Percentiles rank a stretch among this genome's conserved stretches.
These are phyloP conservation scores for Anodontia alba DNA, from an alignment of 2,888 invertebrate species.

Conservation along the genomic window DNA sequence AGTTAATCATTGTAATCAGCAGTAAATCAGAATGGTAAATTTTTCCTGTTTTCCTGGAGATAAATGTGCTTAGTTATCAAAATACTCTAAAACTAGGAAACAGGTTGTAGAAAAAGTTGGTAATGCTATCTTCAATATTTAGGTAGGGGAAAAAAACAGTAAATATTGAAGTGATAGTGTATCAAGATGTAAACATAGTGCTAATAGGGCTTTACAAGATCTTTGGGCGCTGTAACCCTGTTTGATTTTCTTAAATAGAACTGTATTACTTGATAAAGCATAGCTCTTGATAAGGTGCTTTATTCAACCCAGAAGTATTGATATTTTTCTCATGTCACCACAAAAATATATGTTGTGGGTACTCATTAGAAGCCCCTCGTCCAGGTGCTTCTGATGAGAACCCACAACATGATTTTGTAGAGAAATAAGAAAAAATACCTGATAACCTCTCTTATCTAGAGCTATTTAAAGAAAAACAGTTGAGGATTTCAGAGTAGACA, in stretches of 20 bases:
- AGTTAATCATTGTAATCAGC: constrained; percentile 1
- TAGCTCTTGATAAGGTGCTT: too few species aligned
- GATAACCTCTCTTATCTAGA: too few species aligned
- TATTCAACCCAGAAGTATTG: too few species aligned
- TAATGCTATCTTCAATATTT: neutral
- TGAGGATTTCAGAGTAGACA: neutral
- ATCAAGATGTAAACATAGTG: neutral
- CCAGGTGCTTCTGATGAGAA: too few species aligned
- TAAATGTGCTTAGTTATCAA: constrained; percentile 40
- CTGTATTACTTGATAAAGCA: constrained; percentile 10
- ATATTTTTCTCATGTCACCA: too few species aligned
- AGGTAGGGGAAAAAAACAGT: neutral
- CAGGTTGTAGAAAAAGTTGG: neutral
- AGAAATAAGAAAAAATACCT: too few species aligned
- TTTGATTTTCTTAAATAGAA: neutral
- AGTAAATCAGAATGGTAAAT: constrained; percentile 13
- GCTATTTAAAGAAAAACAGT: too few species aligned
- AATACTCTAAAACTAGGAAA: constrained; percentile 38
- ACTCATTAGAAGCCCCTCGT: too few species aligned
- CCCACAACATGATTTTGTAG: too few species aligned
- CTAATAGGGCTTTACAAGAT: neutral
- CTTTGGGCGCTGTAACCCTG: neutral
- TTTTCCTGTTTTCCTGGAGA: neutral
- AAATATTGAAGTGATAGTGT: neutral
- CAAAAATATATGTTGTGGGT: too few species aligned